Percentiles rank a stretch among this genome's conserved stretches.
Conservation (phyloP, 23 tunicate genomes). For the Styela clava region DNA sequence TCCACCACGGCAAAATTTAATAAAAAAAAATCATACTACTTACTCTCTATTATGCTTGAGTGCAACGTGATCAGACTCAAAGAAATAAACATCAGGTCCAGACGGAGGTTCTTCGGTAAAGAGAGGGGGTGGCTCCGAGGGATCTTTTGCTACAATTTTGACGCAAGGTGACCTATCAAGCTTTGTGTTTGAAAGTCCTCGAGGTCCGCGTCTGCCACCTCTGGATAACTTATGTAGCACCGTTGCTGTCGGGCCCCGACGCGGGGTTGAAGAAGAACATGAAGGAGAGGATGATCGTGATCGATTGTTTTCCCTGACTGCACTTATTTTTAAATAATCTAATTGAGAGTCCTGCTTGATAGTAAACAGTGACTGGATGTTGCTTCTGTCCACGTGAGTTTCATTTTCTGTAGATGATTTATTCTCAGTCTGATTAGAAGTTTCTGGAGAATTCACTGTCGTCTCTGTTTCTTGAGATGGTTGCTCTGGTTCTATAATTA, state of each 20-base stretch:
- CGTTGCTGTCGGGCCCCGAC: not conserved
- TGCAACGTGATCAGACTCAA: constrained; percentile 89
- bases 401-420: too few relatives aligned
- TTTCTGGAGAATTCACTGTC: too few relatives aligned
- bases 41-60: constrained; percentile 81
- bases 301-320: not conserved
- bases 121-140: constrained; percentile 61
- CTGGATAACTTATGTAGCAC: constrained; percentile 29
- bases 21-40: too few relatives aligned
- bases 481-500: too few relatives aligned
- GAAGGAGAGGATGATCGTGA: not conserved
- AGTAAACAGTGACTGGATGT: not conserved
- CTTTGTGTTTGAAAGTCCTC: not conserved
- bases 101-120: constrained; percentile 75
- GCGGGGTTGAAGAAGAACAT: constrained; percentile 9
- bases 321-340: not conserved
- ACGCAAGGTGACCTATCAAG: not conserved
- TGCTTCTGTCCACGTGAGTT: not conserved
- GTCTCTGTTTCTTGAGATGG: too few relatives aligned
- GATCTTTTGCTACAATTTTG: constrained; percentile 19
- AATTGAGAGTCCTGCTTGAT: not conserved
- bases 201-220: constrained; percentile 16
- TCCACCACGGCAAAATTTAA: too few relatives aligned
- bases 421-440: too few relatives aligned
- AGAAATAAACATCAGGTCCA: constrained; percentile 82